These are phyloP conservation scores for Tupaia tana DNA, from an alignment of 2,113 vertebrate genomes.

Conservation along the genomic window DNA sequence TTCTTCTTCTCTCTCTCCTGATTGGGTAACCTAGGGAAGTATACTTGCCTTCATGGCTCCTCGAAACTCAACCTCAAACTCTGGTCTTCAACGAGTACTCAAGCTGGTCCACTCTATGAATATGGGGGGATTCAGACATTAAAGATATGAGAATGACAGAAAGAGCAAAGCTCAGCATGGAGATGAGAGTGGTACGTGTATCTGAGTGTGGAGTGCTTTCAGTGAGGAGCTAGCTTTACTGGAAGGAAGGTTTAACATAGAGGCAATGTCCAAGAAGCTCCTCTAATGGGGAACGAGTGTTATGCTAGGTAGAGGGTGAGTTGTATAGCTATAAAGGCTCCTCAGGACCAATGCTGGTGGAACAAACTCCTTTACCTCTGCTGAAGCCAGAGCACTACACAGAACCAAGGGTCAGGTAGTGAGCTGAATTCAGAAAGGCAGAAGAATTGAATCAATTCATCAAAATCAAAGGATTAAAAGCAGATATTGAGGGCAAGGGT, in stretches of 20 bases:
- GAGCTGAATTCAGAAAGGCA: neutral
- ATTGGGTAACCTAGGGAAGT: constrained; percentile 1
- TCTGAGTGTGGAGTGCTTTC: neutral
- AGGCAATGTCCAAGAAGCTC: neutral
- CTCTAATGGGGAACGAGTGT: neutral
- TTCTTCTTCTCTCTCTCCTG: neutral
- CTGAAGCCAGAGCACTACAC: neutral
- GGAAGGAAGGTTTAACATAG: constrained; percentile 13
- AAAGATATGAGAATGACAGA: constrained; percentile 6
- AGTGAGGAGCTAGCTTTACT: neutral
- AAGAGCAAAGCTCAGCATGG: neutral
- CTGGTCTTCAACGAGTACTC: neutral
- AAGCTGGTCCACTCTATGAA: neutral
- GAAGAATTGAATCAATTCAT: constrained; percentile 22
- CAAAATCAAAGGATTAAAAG: neutral
- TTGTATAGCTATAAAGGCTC: neutral
- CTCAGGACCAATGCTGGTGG: neutral
- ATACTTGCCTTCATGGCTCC: neutral
- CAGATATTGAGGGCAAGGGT: neutral
- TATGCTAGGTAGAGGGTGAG: neutral
- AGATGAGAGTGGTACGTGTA: neutral
- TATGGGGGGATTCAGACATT: neutral
- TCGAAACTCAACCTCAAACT: neutral
- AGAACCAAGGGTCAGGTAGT: neutral
- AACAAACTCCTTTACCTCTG: neutral